Evolutionary conservation across 2,888 invertebrate genomes (phyloP).

Genomic region (Lasioglossum villosulum): DNA sequence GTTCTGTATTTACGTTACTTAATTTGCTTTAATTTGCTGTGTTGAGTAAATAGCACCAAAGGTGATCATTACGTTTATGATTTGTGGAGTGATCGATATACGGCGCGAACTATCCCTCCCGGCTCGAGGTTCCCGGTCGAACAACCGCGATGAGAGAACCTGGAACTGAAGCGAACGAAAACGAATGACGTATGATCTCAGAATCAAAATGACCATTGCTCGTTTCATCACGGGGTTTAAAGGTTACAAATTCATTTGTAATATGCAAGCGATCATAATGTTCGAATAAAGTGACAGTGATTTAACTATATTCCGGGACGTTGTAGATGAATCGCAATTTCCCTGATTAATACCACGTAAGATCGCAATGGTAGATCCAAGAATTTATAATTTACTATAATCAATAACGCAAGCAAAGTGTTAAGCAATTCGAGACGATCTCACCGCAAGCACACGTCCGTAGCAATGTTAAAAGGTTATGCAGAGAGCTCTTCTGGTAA

Average conservation of each 20-base stretch:
- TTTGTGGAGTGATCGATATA: slow-evolving; percentile 29
- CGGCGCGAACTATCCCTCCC: not conserved
- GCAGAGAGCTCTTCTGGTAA: not conserved
- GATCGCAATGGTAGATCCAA: not conserved
- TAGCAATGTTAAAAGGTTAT: slow-evolving; percentile 49
- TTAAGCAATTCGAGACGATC: slow-evolving; percentile 30
- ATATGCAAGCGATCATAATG: not conserved
- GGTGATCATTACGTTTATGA: slow-evolving; percentile 44
- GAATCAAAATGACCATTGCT: not conserved
- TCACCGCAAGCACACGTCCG: not conserved
- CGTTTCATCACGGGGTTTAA: not conserved
- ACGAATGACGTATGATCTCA: too few relatives aligned
- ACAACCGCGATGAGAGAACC: not conserved
- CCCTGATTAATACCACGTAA: not conserved
- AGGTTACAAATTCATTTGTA: not conserved
- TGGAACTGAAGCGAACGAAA: not conserved
- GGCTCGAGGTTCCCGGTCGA: too few relatives aligned
- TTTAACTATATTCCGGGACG: not conserved
- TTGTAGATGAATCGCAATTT: not conserved
- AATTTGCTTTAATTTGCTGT: not conserved
- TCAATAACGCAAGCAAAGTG: slow-evolving; percentile 12
- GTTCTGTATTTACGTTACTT: too few relatives aligned
- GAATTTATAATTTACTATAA: slow-evolving; percentile 33
- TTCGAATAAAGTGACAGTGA: not conserved
- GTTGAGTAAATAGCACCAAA: not conserved